These are phyloP conservation scores for Girardia tigrina DNA, from an alignment of 2,888 invertebrate species.

Conservation along the genomic window DNA sequence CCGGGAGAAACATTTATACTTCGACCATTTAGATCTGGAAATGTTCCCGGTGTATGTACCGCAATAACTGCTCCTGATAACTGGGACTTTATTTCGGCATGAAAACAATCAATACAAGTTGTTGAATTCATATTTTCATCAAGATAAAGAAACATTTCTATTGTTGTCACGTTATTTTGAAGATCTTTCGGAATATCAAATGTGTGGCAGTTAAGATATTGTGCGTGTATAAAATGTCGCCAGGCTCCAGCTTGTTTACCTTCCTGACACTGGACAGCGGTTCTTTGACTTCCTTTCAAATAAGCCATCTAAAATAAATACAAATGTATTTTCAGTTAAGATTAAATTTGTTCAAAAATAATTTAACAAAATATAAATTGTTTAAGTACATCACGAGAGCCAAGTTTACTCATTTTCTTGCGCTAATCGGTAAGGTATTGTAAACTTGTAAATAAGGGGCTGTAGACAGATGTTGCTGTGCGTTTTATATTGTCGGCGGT, in stretches of 20 bases:
- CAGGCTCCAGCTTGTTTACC: conserved; percentile 17
- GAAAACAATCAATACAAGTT: conserved; percentile 34
- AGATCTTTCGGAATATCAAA: conserved; percentile 27
- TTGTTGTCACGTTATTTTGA: conserved; percentile 33
- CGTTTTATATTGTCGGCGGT: too few relatives aligned
- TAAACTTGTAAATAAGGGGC: too few relatives aligned
- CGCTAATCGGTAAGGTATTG: too few relatives aligned
- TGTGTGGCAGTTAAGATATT: conserved; percentile 35
- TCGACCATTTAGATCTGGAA: conserved; percentile 34
- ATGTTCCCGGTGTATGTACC: conserved; percentile 33
- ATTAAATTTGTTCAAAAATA: too few relatives aligned
- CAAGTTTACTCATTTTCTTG: too few relatives aligned
- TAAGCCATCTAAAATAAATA: conserved; percentile 29
- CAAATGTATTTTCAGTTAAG: too few relatives aligned
- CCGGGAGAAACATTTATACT: conserved; percentile 34
- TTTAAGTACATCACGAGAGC: too few relatives aligned
- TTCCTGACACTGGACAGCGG: conserved; percentile 24
- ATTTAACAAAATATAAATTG: too few relatives aligned
- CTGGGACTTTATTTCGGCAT: conserved; percentile 33
- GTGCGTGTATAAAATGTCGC: conserved; percentile 33
- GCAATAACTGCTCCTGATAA: conserved; percentile 34
- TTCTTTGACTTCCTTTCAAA: conserved; percentile 19
- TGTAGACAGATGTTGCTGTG: too few relatives aligned
- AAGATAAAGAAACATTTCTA: conserved; percentile 35
- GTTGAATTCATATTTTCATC: conserved; percentile 30